These are phyloP conservation scores for Canis aureus DNA, from an alignment of 2,113 vertebrate species.

Conservation along the genomic window DNA sequence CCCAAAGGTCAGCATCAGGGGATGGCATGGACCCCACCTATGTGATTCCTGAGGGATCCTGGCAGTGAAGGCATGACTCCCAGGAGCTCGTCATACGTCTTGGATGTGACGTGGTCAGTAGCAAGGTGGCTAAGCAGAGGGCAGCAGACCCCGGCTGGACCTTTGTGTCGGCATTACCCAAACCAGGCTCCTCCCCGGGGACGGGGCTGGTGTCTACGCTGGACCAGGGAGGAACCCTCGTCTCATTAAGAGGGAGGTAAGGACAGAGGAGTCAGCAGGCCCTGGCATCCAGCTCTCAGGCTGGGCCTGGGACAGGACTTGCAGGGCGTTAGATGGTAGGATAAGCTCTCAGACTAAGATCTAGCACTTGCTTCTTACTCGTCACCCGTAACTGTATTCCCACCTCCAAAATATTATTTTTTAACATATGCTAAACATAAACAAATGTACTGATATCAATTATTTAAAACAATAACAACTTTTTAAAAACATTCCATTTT, in stretches of 20 bases:
- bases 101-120: not conserved
- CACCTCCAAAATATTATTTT: not conserved
- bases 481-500: not conserved
- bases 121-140: not conserved
- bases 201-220: not conserved
- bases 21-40: not conserved
- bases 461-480: not conserved
- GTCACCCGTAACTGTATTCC: not conserved
- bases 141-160: not conserved
- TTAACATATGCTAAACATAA: constrained; percentile 33
- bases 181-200: not conserved
- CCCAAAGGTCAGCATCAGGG: not conserved
- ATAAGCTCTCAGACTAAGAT: not conserved
- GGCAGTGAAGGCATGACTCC: not conserved
- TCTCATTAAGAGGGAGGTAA: not conserved
- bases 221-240: not conserved
- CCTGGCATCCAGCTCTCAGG: not conserved
- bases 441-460: not conserved
- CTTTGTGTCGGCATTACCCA: not conserved
- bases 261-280: too few relatives aligned
- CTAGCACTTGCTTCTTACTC: not conserved
- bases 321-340: not conserved
- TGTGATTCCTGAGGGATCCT: not conserved
- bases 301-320: not conserved
- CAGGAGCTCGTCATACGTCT: not conserved